These are phyloP conservation scores for Nanger granti DNA, from an alignment of 2,113 vertebrate species.

Conservation along the genomic window DNA sequence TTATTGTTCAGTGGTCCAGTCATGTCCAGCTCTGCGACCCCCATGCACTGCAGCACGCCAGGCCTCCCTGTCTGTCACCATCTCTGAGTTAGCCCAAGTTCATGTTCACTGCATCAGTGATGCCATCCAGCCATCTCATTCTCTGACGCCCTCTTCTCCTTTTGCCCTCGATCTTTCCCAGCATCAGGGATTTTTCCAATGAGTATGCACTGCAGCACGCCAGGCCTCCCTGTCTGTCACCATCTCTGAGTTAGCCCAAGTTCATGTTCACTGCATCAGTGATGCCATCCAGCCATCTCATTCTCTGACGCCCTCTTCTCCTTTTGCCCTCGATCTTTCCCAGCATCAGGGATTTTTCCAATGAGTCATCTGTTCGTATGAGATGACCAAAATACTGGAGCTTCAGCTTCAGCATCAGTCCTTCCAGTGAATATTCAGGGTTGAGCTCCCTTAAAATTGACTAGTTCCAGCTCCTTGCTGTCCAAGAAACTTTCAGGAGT, in stretches of 20 bases:
- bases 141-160: background rate
- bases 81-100: too few species aligned
- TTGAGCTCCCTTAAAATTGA: background rate
- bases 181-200: background rate
- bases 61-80: too few species aligned
- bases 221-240: too few species aligned
- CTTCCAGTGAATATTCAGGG: background rate
- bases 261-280: background rate
- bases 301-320: background rate
- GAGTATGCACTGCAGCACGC: background rate
- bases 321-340: background rate
- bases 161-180: background rate
- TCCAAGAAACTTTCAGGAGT: background rate
- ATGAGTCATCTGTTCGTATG: background rate
- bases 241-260: background rate
- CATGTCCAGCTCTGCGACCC: too few species aligned
- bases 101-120: background rate
- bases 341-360: background rate
- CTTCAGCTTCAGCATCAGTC: background rate
- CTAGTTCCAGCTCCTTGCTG: background rate
- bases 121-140: background rate
- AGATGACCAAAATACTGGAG: background rate
- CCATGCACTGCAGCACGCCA: too few species aligned
- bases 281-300: background rate
- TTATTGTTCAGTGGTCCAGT: too few species aligned